Evolutionary conservation across 2,888 invertebrate genomes (phyloP).

Genomic region (Cryptocheilus praepositus): DNA sequence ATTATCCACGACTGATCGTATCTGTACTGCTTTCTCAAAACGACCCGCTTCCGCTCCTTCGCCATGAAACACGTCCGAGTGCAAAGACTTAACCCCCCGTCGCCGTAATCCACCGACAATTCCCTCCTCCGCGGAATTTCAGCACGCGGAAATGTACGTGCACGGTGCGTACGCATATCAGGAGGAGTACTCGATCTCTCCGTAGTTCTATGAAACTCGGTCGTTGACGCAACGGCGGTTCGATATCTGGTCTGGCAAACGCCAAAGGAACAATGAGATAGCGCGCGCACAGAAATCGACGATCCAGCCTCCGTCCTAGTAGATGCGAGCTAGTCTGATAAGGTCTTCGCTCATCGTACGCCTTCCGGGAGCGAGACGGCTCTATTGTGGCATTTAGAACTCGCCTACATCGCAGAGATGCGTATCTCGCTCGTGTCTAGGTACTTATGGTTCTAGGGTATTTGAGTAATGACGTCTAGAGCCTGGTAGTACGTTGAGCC

Average conservation of each 20-base stretch:
- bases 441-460: neutral
- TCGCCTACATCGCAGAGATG: constrained; percentile 1
- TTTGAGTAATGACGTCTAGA: too few species aligned
- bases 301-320: neutral
- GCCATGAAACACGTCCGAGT: too few species aligned
- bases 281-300: constrained; percentile 9
- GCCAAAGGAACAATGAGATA: constrained; percentile 30
- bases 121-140: too few species aligned
- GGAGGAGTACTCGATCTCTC: too few species aligned
- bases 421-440: constrained; percentile 5
- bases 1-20: too few species aligned
- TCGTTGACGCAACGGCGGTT: neutral
- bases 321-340: neutral
- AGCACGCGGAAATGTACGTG: too few species aligned
- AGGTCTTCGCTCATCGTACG: constrained; percentile 17
- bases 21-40: too few species aligned
- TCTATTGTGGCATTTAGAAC: constrained; percentile 25
- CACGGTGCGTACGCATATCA: too few species aligned
- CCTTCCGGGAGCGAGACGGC: constrained; percentile 18
- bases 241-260: constrained; percentile 27
- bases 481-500: too few species aligned
- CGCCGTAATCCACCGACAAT: too few species aligned
- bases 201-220: neutral
- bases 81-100: too few species aligned
- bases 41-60: too few species aligned